Evolutionary conservation across 2,888 invertebrate species (phyloP).

Genomic region (Brachyopa scutellaris): DNA sequence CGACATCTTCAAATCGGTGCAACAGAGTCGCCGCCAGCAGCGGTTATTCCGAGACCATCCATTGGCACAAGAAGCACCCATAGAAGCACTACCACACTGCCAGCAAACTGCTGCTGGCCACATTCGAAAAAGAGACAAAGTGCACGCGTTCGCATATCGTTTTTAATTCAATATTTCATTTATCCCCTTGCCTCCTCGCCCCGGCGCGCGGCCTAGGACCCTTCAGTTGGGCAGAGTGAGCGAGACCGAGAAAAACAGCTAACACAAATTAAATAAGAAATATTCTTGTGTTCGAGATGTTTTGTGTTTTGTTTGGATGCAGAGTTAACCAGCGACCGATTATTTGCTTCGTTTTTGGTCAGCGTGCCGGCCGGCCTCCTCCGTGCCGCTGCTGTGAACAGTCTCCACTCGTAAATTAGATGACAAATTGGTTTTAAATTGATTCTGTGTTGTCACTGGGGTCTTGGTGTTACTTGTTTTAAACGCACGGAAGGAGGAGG

Average conservation of each 20-base stretch:
- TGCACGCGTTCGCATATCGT: slow-evolving; percentile 68
- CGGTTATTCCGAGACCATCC: background rate
- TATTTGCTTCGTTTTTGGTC: slow-evolving; percentile 23
- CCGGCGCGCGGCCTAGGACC: slow-evolving; percentile 4
- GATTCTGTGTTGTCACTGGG: slow-evolving; percentile 74
- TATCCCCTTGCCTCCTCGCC: slow-evolving; percentile 49
- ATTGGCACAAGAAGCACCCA: slow-evolving; percentile 19
- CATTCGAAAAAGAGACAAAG: slow-evolving; percentile 41
- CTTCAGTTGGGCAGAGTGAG: background rate
- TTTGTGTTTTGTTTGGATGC: slow-evolving; percentile 59
- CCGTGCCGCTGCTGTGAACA: slow-evolving; percentile 56
- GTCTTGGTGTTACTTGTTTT: slow-evolving; percentile 58
- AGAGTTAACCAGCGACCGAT: slow-evolving; percentile 54
- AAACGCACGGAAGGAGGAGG: slow-evolving; percentile 43
- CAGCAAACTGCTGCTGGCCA: slow-evolving; percentile 15
- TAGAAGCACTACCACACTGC: background rate
- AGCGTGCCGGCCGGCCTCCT: slow-evolving; percentile 1
- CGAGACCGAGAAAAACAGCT: too few relatives aligned
- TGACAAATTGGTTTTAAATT: slow-evolving; percentile 76
- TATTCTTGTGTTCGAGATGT: slow-evolving; percentile 66
- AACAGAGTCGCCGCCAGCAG: slow-evolving; percentile 51
- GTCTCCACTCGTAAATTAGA: slow-evolving; percentile 75
- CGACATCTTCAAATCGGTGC: slow-evolving; percentile 60
- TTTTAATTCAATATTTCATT: slow-evolving; percentile 72
- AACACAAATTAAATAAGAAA: slow-evolving; percentile 71